These are phyloP conservation scores for Psephotus haematonotus DNA, from an alignment of 2,113 vertebrate species.

Conservation along the genomic window DNA sequence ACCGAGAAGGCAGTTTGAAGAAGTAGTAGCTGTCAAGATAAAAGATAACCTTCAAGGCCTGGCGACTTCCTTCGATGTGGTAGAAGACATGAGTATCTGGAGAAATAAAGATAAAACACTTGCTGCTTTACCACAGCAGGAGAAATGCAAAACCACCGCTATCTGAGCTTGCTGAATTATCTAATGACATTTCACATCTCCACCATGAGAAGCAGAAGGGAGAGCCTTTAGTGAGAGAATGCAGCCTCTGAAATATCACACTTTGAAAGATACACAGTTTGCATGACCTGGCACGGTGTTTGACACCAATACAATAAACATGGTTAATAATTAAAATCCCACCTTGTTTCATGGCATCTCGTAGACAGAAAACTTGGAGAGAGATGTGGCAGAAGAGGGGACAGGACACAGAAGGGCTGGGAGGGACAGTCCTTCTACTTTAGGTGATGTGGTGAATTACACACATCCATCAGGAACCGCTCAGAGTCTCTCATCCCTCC, in stretches of 20 bases:
- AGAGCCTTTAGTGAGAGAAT: background rate
- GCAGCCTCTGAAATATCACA: background rate
- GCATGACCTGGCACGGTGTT: background rate
- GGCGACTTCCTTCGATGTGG: constrained; percentile 94
- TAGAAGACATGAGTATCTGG: constrained; percentile 90
- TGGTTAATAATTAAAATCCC: background rate
- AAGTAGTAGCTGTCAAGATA: constrained; percentile 95
- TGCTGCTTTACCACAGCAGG: background rate
- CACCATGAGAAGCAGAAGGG: background rate
- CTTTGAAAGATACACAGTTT: background rate
- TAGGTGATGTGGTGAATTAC: background rate
- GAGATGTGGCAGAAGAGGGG: background rate
- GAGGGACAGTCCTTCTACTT: background rate
- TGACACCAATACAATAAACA: background rate
- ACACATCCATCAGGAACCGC: background rate
- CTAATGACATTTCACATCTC: background rate
- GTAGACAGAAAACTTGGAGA: background rate
- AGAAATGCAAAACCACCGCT: background rate
- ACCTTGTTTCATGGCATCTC: background rate
- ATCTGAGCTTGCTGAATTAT: background rate
- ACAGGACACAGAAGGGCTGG: background rate
- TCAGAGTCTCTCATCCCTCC: background rate
- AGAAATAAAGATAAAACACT: constrained; percentile 49
- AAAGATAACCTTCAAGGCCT: constrained; percentile 89
- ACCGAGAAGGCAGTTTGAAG: constrained; percentile 89